A percentile compares a stretch with the other conserved stretches of the same genome.
phyloP scores from a whole-genome alignment of 2,113 vertebrate species.

The Sinocyclocheilus anophthalmus region DNA sequence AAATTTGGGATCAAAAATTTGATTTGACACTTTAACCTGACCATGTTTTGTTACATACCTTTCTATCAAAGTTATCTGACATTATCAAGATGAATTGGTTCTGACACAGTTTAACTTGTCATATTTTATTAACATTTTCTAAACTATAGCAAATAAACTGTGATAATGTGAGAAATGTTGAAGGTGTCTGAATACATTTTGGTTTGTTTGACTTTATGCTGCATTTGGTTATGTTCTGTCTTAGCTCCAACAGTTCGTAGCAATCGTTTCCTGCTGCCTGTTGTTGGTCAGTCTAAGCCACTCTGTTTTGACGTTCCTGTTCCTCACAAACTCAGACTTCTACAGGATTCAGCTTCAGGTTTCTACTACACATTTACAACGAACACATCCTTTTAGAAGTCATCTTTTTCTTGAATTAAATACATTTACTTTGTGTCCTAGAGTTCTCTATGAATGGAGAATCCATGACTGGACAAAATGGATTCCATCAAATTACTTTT shows the following conservation, averaged over 20 bases:
- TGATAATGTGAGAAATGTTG: too few species aligned
- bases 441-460: slow-evolving; percentile 68
- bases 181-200: too few species aligned
- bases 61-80: too few species aligned
- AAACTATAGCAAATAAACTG: too few species aligned
- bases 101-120: too few species aligned
- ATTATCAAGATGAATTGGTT: too few species aligned
- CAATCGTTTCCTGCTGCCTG: slow-evolving; percentile 62
- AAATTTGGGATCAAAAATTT: too few species aligned
- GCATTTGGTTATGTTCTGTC: background rate
- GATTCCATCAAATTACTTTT: slow-evolving; percentile 66
- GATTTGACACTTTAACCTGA: too few species aligned
- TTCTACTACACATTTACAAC: background rate
- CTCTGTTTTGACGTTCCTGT: slow-evolving; percentile 68
- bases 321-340: slow-evolving; percentile 56
- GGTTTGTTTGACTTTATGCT: too few species aligned
- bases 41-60: too few species aligned
- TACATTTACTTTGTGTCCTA: slow-evolving; percentile 36
- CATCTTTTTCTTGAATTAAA: background rate
- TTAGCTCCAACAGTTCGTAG: slow-evolving; percentile 6
- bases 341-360: slow-evolving; percentile 65
- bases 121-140: too few species aligned
- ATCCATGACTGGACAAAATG: slow-evolving; percentile 49
- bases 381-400: background rate
- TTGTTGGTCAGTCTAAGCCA: slow-evolving; percentile 52